Conservation (phyloP, 2,888 invertebrate genomes). For the Synanthedon myopaeformis region DNA sequence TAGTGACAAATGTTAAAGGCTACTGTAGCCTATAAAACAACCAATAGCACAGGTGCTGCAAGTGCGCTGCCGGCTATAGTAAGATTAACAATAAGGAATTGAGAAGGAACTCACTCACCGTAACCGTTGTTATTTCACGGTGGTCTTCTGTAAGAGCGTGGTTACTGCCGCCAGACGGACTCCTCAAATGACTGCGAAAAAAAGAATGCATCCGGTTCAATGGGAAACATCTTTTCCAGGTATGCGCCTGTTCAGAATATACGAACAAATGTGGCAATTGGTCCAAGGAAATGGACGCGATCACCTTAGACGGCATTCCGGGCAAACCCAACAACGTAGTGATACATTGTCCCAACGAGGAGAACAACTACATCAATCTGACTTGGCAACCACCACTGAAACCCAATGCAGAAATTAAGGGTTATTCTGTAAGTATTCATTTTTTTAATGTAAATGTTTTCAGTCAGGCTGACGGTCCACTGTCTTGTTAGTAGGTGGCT, state of each 20-base stretch:
- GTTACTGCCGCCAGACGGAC: too few species aligned
- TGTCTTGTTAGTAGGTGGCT: neutral
- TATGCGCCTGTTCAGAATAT: conserved; percentile 84
- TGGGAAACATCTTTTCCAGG: conserved; percentile 26
- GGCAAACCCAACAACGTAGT: conserved; percentile 78
- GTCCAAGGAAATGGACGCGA: conserved; percentile 82
- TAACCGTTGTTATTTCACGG: neutral
- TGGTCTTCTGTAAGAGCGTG: too few species aligned
- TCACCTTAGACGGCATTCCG: conserved; percentile 85
- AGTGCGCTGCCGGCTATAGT: too few species aligned
- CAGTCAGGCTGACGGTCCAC: neutral
- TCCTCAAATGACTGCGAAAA: too few species aligned
- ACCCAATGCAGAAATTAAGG: conserved; percentile 83
- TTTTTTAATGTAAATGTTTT: neutral
- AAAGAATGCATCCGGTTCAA: too few species aligned
- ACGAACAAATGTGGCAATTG: conserved; percentile 81
- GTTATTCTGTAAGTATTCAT: conserved; percentile 74
- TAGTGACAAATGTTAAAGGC: too few species aligned
- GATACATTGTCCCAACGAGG: conserved; percentile 64
- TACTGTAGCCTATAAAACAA: too few species aligned
- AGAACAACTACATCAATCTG: conserved; percentile 65
- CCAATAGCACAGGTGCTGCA: too few species aligned
- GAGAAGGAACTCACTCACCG: neutral
- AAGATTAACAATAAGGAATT: too few species aligned
- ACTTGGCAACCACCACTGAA: conserved; percentile 80